phyloP scores from a whole-genome alignment of 2,797 vertebrate species.

The Lagocephalus sceleratus region DNA sequence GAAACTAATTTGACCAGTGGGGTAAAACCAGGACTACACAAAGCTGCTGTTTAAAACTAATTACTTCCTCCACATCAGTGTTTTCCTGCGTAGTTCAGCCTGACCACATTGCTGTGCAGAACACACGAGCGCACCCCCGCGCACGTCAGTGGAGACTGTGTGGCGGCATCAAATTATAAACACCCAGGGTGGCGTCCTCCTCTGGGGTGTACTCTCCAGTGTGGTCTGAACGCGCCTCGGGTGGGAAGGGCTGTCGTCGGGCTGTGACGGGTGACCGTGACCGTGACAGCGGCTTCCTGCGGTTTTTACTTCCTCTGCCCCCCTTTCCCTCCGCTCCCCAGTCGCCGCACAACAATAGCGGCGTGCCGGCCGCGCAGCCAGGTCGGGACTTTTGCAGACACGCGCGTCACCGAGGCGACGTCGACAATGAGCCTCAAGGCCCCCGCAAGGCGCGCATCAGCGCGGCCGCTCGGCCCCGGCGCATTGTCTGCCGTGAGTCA shows the following conservation, averaged over 20 bases:
- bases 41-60: conserved; percentile 23
- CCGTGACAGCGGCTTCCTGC: conserved; percentile 70
- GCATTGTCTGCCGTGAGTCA: conserved; percentile 40
- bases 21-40: conserved; percentile 6
- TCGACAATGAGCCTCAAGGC: conserved; percentile 54
- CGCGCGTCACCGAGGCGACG: conserved; percentile 45
- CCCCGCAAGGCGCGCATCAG: conserved; percentile 16
- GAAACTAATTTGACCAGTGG: not conserved
- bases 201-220: conserved; percentile 41
- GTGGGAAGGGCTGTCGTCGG: conserved; percentile 40
- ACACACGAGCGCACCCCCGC: conserved; percentile 22
- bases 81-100: conserved; percentile 16
- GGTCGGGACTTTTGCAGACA: conserved; percentile 41
- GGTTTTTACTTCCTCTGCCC: conserved; percentile 50
- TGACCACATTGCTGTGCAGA: conserved; percentile 17
- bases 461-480: not conserved
- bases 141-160: conserved; percentile 44
- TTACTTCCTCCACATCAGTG: conserved; percentile 20
- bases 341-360: conserved; percentile 58
- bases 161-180: conserved; percentile 56
- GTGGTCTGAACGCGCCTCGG: conserved; percentile 43
- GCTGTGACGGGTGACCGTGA: conserved; percentile 56
- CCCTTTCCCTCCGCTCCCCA: conserved; percentile 30
- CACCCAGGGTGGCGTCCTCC: conserved; percentile 52
- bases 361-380: conserved; percentile 22